phyloP scores from a whole-genome alignment of 2,888 invertebrate species.

The Dynastes hyllus region DNA sequence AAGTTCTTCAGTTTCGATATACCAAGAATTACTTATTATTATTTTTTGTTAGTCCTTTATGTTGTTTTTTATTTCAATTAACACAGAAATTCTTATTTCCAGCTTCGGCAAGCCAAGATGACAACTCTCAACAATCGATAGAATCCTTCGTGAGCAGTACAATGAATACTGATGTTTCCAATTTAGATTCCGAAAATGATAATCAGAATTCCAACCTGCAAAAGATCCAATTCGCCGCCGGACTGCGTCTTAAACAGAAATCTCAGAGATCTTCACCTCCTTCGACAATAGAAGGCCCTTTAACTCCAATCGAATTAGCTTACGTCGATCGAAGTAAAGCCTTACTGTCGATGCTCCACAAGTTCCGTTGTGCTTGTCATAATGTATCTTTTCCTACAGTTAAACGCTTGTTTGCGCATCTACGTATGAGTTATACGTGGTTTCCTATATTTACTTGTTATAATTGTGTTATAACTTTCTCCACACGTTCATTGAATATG shows the following conservation, averaged over 20 bases:
- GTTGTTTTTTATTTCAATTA: no score
- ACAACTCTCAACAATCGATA: conserved; percentile 48
- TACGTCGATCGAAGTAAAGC: conserved; percentile 68
- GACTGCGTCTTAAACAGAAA: conserved; percentile 64
- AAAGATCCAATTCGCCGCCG: conserved; percentile 68
- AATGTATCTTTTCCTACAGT: conserved; percentile 63
- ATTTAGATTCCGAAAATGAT: conserved; percentile 45
- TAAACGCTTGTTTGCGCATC: conserved; percentile 66
- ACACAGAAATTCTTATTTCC: conserved; percentile 13
- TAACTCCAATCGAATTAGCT: conserved; percentile 66
- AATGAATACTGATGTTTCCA: conserved; percentile 36
- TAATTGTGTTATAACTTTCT: conserved; percentile 76
- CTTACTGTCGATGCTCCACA: conserved; percentile 66
- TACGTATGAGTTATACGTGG: conserved; percentile 66
- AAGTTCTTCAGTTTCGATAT: no score
- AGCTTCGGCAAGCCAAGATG: conserved; percentile 44
- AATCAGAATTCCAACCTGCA: conserved; percentile 59
- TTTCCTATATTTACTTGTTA: conserved; percentile 79
- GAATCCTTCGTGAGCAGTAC: conserved; percentile 48
- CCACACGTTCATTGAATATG: conserved; percentile 66
- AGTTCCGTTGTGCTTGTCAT: conserved; percentile 66
- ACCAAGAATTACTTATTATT: no score
- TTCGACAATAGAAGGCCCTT: conserved; percentile 59
- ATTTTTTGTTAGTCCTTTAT: no score
- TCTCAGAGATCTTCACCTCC: conserved; percentile 54